Conservation (phyloP, 1,140 invertebrate species). For the Drosophila saltans region DNA sequence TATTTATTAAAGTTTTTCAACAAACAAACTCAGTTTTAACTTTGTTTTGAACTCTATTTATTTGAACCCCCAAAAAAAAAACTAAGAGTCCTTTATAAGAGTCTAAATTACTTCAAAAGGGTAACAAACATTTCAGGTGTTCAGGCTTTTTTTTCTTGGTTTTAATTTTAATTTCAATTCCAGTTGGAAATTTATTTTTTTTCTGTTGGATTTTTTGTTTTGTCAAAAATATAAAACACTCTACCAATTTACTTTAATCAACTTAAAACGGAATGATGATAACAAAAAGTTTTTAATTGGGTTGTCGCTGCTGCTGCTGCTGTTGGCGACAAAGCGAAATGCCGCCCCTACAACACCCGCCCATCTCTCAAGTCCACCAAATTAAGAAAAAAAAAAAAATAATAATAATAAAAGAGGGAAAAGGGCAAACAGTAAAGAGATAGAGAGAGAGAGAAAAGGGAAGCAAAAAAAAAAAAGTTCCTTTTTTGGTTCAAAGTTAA, state of each 20-base stretch:
- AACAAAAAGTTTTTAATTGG: conserved; percentile 78
- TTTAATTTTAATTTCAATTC: conserved; percentile 1
- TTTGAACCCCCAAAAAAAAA: too few species aligned
- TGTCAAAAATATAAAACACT: conserved; percentile 37
- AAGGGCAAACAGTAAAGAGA: neutral
- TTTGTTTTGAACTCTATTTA: too few species aligned
- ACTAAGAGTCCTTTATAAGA: too few species aligned
- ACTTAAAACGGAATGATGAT: conserved; percentile 62
- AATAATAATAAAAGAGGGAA: conserved; percentile 33
- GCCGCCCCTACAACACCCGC: neutral
- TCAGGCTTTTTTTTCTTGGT: conserved; percentile 23
- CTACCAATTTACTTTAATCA: conserved; percentile 65
- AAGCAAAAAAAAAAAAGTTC: neutral
- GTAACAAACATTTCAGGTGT: too few species aligned
- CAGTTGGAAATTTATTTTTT: neutral
- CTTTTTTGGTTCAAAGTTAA: conserved; percentile 53
- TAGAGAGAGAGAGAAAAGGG: neutral
- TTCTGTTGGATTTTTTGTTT: neutral
- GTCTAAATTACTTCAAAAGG: too few species aligned
- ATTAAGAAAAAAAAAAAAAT: conserved; percentile 15
- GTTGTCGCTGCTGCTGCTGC: conserved; percentile 26
- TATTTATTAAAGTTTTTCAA: too few species aligned
- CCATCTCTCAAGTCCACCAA: neutral
- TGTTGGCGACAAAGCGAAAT: conserved; percentile 46
- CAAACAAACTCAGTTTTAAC: too few species aligned